Percentiles rank a stretch among this genome's conserved stretches.
phyloP scores from a whole-genome alignment of 1,140 invertebrate genomes.

The Mactra quadrangularis region DNA sequence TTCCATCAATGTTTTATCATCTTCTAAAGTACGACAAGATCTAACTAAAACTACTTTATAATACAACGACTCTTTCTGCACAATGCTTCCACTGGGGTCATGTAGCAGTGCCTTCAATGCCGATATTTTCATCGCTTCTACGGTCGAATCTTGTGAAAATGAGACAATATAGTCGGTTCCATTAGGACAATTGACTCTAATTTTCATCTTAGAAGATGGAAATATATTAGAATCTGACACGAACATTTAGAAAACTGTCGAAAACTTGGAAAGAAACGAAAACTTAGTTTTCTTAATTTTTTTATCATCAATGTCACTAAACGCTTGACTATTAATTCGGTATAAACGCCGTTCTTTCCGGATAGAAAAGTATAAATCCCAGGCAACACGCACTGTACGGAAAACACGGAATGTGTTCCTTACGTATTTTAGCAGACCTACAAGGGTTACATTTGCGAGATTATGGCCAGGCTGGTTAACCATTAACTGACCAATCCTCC shows the following conservation, averaged over 20 bases:
- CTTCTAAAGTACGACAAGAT: slow-evolving; percentile 76
- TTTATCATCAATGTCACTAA: too few species aligned
- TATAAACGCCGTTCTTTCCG: too few species aligned
- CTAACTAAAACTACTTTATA: slow-evolving; percentile 82
- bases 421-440: too few species aligned
- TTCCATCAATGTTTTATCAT: slow-evolving; percentile 77
- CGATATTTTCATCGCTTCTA: slow-evolving; percentile 82
- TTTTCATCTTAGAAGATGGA: slow-evolving; percentile 77
- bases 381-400: too few species aligned
- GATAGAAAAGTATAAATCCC: too few species aligned
- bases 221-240: slow-evolving; percentile 78
- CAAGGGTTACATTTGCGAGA: too few species aligned
- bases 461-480: too few species aligned
- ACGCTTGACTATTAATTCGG: too few species aligned
- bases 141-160: slow-evolving; percentile 79
- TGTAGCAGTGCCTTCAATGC: slow-evolving; percentile 78
- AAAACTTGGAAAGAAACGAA: neutral
- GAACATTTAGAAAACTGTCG: slow-evolving; percentile 71
- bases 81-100: slow-evolving; percentile 75
- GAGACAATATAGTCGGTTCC: slow-evolving; percentile 78
- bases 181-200: slow-evolving; percentile 80
- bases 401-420: too few species aligned
- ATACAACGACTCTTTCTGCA: slow-evolving; percentile 78
- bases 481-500: too few species aligned
- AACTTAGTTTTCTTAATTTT: too few species aligned